phyloP scores from a whole-genome alignment of 2,888 invertebrate species.

The Bombyx huttoni region DNA sequence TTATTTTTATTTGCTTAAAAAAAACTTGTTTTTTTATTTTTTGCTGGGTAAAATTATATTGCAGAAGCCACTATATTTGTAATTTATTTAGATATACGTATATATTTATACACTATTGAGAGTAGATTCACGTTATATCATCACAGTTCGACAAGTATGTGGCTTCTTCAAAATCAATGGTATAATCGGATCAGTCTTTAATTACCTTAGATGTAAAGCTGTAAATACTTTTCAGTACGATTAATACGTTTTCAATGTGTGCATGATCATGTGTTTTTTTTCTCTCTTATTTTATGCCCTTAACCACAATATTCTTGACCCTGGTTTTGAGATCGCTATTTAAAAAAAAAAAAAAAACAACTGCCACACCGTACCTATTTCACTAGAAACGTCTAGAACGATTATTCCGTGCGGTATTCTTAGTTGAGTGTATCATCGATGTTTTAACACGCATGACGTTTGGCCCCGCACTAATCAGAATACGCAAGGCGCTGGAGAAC shows the following conservation, averaged over 20 bases:
- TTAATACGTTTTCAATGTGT: conserved; percentile 17
- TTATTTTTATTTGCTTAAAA: not conserved
- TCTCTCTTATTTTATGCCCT: conserved; percentile 34
- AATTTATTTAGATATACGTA: not conserved
- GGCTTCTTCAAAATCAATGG: conserved; percentile 33
- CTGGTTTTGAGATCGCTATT: not conserved
- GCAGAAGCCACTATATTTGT: not conserved
- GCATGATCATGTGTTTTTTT: conserved; percentile 39
- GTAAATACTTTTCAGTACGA: conserved; percentile 7
- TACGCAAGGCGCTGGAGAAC: conserved; percentile 98
- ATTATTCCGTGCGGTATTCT: not conserved
- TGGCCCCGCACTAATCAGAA: conserved; percentile 79
- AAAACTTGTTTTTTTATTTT: not conserved
- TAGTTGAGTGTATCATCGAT: conserved; percentile 28
- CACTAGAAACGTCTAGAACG: not conserved
- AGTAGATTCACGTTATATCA: too few relatives aligned
- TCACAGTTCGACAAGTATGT: conserved; percentile 1
- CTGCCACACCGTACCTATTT: not conserved
- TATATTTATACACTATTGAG: too few relatives aligned
- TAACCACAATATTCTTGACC: conserved; percentile 51
- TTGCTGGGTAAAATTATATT: not conserved
- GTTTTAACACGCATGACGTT: conserved; percentile 70
- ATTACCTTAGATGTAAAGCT: not conserved
- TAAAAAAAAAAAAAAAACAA: too few relatives aligned
- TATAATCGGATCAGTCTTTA: conserved; percentile 24